Base-by-base conservation (phyloP, 1,140 invertebrate genomes). In the Hycleus phaleratus region DNA sequence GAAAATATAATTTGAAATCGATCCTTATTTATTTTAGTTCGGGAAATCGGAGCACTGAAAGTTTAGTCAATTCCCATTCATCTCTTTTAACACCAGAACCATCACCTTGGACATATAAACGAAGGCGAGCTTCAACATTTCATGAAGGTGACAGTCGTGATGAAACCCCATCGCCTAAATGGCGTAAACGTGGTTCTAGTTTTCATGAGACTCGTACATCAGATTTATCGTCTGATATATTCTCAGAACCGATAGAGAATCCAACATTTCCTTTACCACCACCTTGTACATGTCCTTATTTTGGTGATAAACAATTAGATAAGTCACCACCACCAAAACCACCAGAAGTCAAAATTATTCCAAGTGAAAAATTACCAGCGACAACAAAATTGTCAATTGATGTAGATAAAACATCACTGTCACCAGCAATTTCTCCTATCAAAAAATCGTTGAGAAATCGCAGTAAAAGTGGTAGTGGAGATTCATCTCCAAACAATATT, bases 231-330 rank as follows among this genome's bases (percentile, higher is more conserved):
- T 59, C 42, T 3, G 56, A 47, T 25, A 49, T 46, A 8, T 60
- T 26, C 2, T 49, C 47, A 2, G 44, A 58, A 56, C 40, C 54
- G 9, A 59, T 53, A 4, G 68, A 70, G 49, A 66, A 51, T 46
- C 44, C 46, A 25, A 58, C 69, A 2, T 65, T 84, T 25, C 72
- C 81, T 7, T 64, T 88, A 26, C 85, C 85, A 1, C 84, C 85
- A 2, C 84, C 86, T 0, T 90, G 86, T 69, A 87, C 85, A 0
- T 87, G 87, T 65, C 86, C 87, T 0, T 88, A 88, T 63, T 89
- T 90, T 64, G 85, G 86, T 0, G 80, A 85, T 58, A 76, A 79
- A 52, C 79, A 71, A 64, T 63, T 69, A 3, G 78, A 80, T 32
- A 77, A 77, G 66, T 69, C 59, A 18, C 60, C 69, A 6, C 63